Base-by-base conservation (phyloP, 2,113 vertebrate genomes). In the Psilopogon haemacephalus region DNA sequence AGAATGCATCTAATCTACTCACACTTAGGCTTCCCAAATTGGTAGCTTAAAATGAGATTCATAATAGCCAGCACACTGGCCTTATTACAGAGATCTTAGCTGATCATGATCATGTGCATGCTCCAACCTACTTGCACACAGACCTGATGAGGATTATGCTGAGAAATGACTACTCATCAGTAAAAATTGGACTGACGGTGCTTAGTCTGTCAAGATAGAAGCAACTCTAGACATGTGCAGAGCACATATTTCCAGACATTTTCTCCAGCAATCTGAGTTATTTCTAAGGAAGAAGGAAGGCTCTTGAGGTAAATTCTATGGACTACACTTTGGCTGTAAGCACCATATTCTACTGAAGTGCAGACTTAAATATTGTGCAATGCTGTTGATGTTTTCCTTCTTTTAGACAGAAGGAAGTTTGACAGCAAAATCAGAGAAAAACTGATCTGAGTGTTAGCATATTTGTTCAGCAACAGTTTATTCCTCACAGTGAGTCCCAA, bases 1-100 rank as follows among this genome's bases (percentile, higher is more conserved):
- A 67, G 35, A 37, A 54, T 76, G 78, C 18, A 79, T 72, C 48
- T 76, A 84, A 91, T 60, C 30, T 82, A 76, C 48, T 87, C 17
- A 38, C 59, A 87, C 16, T 7, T 58, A 50, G 50, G 32, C 32
- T 83, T 70, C 46, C 28, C 32, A 72, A 33, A 83, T 69, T 55
- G 6, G 55, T 63, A 59, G 21, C 19, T 96, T 91, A 65, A 89
- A 91, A 79, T 44, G 44, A 11, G 24, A 69, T 76, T 91, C 44
- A 62, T 76, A 67, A 69, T 32, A 68, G 10, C 46, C 72, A 84
- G 12, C 32, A 77, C 32, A 63, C 20, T 80, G 28, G 81, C n/a
- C 32, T 67, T 46, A 11, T 84, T 84, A 60, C 19, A 77, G 42
- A 59, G 46, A 55, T 92, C 86, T 90, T 76, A 80, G 67, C 59